Evolutionary conservation across 2,888 invertebrate genomes (phyloP).

Genomic region (Furcula furcula): DNA sequence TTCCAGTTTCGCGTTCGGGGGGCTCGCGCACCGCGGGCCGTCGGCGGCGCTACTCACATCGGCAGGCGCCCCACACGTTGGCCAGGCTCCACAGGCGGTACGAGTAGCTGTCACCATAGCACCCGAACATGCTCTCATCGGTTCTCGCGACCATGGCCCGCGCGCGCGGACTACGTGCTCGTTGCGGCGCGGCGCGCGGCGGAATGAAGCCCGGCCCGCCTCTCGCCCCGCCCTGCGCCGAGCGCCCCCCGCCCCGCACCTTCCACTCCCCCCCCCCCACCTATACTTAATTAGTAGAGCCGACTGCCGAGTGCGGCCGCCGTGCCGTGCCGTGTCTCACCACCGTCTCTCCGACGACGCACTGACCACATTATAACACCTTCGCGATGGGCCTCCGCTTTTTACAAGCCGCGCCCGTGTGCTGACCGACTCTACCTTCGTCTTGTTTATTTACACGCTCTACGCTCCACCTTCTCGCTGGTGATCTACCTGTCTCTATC

Average conservation of each 20-base stretch:
- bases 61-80: slow-evolving; percentile 88
- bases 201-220: slow-evolving; percentile 66
- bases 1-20: slow-evolving; percentile 32
- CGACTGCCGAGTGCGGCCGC: slow-evolving; percentile 39
- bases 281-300: slow-evolving; percentile 73
- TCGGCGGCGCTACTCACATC: slow-evolving; percentile 83
- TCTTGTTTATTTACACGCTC: slow-evolving; percentile 55
- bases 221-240: slow-evolving; percentile 46
- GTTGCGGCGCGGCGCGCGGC: slow-evolving; percentile 74
- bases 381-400: slow-evolving; percentile 22
- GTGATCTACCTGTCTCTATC: slow-evolving; percentile 65
- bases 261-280: slow-evolving; percentile 44
- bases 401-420: slow-evolving; percentile 13
- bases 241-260: slow-evolving; percentile 32
- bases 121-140: slow-evolving; percentile 88
- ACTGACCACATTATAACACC: slow-evolving; percentile 30
- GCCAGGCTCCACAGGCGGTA: slow-evolving; percentile 89
- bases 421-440: slow-evolving; percentile 15
- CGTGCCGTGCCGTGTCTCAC: slow-evolving; percentile 29
- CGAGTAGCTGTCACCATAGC: slow-evolving; percentile 88
- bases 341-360: slow-evolving; percentile 18
- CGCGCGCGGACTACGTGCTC: slow-evolving; percentile 73
- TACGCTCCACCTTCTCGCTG: slow-evolving; percentile 61
- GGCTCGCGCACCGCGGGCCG: slow-evolving; percentile 36
- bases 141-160: slow-evolving; percentile 92